Conservation (phyloP, 1,140 invertebrate genomes). For the Panagrolaimus sp. region DNA sequence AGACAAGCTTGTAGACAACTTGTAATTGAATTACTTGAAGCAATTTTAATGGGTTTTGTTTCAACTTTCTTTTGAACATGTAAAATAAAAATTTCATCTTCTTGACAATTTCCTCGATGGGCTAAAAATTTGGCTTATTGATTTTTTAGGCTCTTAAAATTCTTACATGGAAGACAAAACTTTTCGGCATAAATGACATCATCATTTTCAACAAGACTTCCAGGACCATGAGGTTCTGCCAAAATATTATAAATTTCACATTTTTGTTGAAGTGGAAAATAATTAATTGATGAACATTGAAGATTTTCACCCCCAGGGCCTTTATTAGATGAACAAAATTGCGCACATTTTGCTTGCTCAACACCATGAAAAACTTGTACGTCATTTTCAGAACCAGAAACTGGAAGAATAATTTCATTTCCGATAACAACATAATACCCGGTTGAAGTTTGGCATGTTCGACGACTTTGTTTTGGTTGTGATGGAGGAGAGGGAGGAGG, state of each 20-base stretch:
- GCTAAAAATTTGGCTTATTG: slow-evolving; percentile 10
- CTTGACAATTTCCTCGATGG: slow-evolving; percentile 22
- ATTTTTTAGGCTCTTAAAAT: slow-evolving; percentile 28
- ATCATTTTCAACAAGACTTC: slow-evolving; percentile 36
- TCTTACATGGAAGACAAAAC: slow-evolving; percentile 38
- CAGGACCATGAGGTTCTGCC: slow-evolving; percentile 36
- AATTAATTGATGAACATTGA: slow-evolving; percentile 38
- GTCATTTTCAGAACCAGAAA: slow-evolving; percentile 20
- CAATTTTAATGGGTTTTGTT: neutral
- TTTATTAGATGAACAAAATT: slow-evolving; percentile 46
- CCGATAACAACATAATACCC: slow-evolving; percentile 39
- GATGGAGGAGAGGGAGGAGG: neutral
- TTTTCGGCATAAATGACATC: slow-evolving; percentile 39
- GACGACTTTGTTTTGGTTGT: neutral
- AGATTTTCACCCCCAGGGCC: slow-evolving; percentile 27
- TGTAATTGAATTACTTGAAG: slow-evolving; percentile 16
- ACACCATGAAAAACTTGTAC: slow-evolving; percentile 28
- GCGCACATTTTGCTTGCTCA: slow-evolving; percentile 36
- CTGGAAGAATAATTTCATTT: slow-evolving; percentile 40
- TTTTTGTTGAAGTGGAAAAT: slow-evolving; percentile 30
- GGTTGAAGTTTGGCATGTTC: slow-evolving; percentile 19
- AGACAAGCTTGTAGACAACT: slow-evolving; percentile 28
- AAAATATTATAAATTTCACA: slow-evolving; percentile 37
- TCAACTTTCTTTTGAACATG: slow-evolving; percentile 36
- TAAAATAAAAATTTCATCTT: slow-evolving; percentile 36